Evolutionary conservation across 2,113 vertebrate species (phyloP).

Genomic region (Propithecus coquereli): DNA sequence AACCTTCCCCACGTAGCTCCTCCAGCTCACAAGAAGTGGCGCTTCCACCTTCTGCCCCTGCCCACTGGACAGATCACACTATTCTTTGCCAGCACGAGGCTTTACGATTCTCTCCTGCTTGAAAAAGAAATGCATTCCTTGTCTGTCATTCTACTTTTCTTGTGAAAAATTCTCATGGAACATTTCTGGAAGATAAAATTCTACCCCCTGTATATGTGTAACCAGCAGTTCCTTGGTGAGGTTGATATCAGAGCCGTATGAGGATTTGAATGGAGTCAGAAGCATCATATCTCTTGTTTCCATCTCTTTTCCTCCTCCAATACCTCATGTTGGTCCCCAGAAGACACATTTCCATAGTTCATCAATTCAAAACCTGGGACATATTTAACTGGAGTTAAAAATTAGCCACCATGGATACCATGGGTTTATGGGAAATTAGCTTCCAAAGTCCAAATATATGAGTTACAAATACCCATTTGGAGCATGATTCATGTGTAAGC

Average conservation of each 20-base stretch:
- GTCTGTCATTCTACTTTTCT: neutral
- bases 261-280: neutral
- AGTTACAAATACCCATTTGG: neutral
- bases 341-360: neutral
- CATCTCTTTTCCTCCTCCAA: neutral
- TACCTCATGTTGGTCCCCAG: neutral
- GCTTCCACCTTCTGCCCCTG: fast-evolving
- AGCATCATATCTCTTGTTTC: neutral
- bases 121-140: neutral
- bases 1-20: neutral
- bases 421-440: neutral
- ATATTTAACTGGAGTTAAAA: neutral
- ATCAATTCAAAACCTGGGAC: neutral
- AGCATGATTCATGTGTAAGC: neutral
- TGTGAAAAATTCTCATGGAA: neutral
- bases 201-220: neutral
- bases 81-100: fast-evolving
- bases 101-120: neutral
- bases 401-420: neutral
- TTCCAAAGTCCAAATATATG: neutral
- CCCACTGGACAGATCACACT: neutral
- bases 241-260: neutral
- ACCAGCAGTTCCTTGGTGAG: neutral
- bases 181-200: neutral
- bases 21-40: neutral